Base-by-base conservation (phyloP, 2,113 vertebrate species). In the Osmerus mordax region DNA sequence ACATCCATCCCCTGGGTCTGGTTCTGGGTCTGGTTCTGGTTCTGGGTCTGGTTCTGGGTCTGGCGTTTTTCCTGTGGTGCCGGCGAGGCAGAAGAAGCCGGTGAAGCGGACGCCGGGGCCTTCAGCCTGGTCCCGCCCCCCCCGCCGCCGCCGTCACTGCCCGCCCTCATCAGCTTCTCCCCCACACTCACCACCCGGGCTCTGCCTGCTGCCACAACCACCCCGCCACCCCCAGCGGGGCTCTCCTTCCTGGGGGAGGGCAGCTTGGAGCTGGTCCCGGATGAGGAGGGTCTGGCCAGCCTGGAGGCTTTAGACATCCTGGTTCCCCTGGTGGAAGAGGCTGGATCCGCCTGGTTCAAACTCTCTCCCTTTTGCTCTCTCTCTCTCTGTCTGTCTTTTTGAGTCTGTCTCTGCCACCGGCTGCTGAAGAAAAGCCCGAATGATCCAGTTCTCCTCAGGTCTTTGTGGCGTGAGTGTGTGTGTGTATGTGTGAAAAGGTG, bases 281-380 rank as follows among this genome's bases (percentile, higher is more conserved):
- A 69, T 0, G 92, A 89, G 65, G 93, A 83, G 71, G 94, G 93
- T 86, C 95, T 93, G 73, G 93, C 92, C 85, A 95, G 87, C 83
- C 93, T 93, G 63, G 96, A 95, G 56, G 95, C 89, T 90, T 93
- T 97, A 85, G 95, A 93, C 96, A 99, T 99, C 87, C 78, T 80
- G 66, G 60, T 11, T n/a, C 0, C 18, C 11, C 32, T 51, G 23
- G 11, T 12, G 16, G 28, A 18, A 19, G 18, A 63, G 61, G 61
- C 72, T 80, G 11, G 21, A 47, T 47, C 41, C 41, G 7, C 41
- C 41, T 47, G 41, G 41, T 9, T 47, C 41, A 47, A 47, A 47
- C 41, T 47, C 41, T 9, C 9, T 47, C 41, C 12, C 41, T 47
- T 11, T 47, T 47, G 2, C 7, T 64, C 54, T 55, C 64, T 62